A percentile compares a stretch with the other conserved stretches of the same genome.
phyloP scores from a whole-genome alignment of 2,113 vertebrate species.

The Onychorhynchus coronatus region DNA sequence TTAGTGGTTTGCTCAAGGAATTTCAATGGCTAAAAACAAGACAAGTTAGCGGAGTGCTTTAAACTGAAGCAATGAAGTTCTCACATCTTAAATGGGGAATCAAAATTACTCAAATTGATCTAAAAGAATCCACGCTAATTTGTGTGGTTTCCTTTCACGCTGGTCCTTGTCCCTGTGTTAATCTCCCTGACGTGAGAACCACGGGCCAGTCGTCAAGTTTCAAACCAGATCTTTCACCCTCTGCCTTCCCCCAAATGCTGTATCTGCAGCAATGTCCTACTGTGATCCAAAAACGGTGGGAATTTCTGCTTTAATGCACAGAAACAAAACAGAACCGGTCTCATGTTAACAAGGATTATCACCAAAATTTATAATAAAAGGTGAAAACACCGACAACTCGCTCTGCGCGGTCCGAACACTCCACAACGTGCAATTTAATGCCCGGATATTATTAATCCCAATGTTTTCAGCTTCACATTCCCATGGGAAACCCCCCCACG shows the following conservation, averaged over 20 bases:
- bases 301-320: fast-evolving
- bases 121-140: neutral
- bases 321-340: neutral
- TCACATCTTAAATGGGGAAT: fast-evolving
- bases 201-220: neutral
- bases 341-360: neutral
- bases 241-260: neutral
- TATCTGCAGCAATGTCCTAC: fast-evolving
- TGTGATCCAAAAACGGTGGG: neutral
- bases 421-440: neutral
- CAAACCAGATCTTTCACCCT: neutral
- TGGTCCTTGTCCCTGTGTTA: neutral
- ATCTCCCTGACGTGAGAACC: neutral
- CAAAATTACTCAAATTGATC: neutral
- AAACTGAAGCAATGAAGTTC: neutral
- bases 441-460: neutral
- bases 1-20: neutral
- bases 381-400: neutral
- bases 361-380: fast-evolving
- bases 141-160: neutral
- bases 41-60: fast-evolving
- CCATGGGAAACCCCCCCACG: neutral
- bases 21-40: neutral
- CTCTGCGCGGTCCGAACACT: neutral
- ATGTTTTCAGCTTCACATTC: neutral